Evolutionary conservation across 2,113 vertebrate genomes (phyloP).

Genomic region (Ictidomys tridecemlineatus): DNA sequence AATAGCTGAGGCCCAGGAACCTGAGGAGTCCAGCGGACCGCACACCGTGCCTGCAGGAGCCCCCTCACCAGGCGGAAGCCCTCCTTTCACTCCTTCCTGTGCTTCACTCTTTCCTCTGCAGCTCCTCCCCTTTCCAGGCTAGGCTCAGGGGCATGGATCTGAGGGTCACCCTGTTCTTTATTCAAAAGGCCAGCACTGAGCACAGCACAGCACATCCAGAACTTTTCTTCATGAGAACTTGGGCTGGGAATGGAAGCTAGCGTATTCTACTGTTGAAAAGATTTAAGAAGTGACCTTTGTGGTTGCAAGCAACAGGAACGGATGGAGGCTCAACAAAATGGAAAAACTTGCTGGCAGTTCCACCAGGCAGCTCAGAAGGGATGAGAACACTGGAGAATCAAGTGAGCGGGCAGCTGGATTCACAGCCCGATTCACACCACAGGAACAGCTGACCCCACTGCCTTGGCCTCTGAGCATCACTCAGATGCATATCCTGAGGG

Average conservation of each 20-base stretch:
- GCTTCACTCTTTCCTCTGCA: background rate
- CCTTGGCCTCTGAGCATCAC: background rate
- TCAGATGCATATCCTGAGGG: background rate
- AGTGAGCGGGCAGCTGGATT: background rate
- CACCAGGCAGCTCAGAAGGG: background rate
- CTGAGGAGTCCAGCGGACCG: background rate
- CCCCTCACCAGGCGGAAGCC: background rate
- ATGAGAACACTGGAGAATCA: constrained; percentile 3
- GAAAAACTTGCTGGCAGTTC: background rate
- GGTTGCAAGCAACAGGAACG: constrained; percentile 55
- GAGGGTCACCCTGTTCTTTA: background rate
- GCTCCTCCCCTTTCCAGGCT: background rate
- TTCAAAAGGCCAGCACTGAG: constrained; percentile 27
- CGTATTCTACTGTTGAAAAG: constrained; percentile 32
- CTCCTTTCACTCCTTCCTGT: background rate
- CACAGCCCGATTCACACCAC: background rate
- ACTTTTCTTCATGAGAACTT: constrained; percentile 13
- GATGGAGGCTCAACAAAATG: constrained; percentile 6
- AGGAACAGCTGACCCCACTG: background rate
- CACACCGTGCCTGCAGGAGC: background rate
- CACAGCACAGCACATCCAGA: background rate
- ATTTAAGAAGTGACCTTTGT: constrained; percentile 51
- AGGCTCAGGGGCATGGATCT: background rate
- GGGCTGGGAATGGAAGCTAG: background rate
- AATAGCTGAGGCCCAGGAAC: background rate